These are phyloP conservation scores for Ceryle rudis DNA, from an alignment of 2,797 vertebrate species.

Conservation along the genomic window DNA sequence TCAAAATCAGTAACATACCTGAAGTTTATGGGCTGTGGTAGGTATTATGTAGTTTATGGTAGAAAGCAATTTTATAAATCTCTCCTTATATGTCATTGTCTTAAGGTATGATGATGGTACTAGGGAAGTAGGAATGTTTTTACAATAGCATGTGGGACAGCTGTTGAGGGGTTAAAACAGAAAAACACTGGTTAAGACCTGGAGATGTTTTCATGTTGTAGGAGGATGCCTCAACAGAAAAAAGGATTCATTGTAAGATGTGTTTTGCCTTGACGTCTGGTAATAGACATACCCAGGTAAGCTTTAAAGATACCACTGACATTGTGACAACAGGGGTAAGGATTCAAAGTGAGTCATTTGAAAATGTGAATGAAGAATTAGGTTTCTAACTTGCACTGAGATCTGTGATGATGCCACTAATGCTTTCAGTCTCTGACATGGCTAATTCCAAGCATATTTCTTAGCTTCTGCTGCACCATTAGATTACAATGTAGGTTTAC, in stretches of 20 bases:
- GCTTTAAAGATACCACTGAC: background rate
- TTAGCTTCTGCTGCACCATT: background rate
- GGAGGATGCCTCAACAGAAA: background rate
- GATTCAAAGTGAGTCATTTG: background rate
- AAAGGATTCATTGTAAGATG: background rate
- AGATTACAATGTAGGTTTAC: background rate
- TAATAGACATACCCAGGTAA: background rate
- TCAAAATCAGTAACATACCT: background rate
- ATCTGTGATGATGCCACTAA: background rate
- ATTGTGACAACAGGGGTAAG: background rate
- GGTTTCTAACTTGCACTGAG: background rate
- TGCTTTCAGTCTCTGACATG: background rate
- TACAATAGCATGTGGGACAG: background rate
- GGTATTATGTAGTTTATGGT: background rate
- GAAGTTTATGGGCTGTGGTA: background rate
- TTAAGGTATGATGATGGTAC: background rate
- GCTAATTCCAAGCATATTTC: background rate
- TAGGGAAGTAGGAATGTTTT: background rate
- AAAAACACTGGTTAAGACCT: background rate
- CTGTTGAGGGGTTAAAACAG: background rate
- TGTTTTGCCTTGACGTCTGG: background rate
- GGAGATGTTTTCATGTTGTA: background rate
- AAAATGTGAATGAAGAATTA: background rate
- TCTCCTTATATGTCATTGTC: background rate
- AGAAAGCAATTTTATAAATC: background rate